phyloP scores from a whole-genome alignment of 2,797 vertebrate genomes.

The Mus spretus region DNA sequence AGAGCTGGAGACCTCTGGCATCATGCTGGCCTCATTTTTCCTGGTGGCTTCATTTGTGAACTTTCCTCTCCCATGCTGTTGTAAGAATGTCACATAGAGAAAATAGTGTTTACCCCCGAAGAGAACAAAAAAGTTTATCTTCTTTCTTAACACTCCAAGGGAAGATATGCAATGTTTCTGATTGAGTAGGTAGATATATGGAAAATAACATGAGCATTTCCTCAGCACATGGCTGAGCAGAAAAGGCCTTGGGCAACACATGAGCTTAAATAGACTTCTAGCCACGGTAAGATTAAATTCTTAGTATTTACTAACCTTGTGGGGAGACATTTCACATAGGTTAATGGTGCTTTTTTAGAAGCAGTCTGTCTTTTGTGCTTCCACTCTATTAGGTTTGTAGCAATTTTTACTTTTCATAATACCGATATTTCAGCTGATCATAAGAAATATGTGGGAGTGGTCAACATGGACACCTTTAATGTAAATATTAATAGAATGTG shows the following conservation, averaged over 20 bases:
- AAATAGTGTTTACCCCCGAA: neutral
- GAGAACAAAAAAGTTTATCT: slow-evolving; percentile 29
- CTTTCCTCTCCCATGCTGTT: neutral
- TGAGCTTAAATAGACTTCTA: neutral
- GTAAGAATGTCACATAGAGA: neutral
- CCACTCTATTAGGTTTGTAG: neutral
- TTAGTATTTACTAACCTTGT: neutral
- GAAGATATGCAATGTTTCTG: neutral
- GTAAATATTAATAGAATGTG: neutral
- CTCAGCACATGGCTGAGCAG: neutral
- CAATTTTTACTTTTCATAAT: neutral
- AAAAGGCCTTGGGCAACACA: neutral
- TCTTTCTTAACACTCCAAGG: slow-evolving; percentile 1
- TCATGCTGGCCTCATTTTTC: neutral
- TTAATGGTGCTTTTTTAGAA: neutral
- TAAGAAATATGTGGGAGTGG: neutral
- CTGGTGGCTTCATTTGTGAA: neutral
- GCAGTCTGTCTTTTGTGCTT: neutral
- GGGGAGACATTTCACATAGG: slow-evolving; percentile 32
- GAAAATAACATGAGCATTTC: neutral
- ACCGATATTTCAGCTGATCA: neutral
- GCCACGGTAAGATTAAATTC: neutral
- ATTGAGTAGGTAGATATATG: neutral
- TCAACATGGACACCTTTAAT: neutral
- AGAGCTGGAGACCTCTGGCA: neutral